Base-by-base conservation (phyloP, 1,140 invertebrate genomes). In the Drosophila rufa region DNA sequence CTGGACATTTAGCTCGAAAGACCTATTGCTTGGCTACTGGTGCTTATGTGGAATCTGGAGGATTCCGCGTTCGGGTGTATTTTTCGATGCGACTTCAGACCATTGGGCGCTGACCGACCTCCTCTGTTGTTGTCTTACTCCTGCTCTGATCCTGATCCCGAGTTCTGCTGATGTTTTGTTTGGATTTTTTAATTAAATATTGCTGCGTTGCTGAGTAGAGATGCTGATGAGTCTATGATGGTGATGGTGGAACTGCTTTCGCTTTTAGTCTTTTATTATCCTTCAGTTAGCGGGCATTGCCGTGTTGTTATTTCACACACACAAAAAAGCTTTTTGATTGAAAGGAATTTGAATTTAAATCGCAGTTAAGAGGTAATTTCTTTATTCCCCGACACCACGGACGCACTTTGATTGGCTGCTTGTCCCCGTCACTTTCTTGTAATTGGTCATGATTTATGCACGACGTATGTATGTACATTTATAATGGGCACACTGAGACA, bases 1-100 rank as follows among this genome's bases (percentile, higher is more conserved):
- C 71, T 80, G 77, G 71, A 87, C 83, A 87, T 87, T 89, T 89
- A 87, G 64, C 76, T 78, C 56, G 77, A 55, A 53, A 65, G 74
- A 78, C 77, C 80, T 64, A 76, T 71, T 47, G 30, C 70, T 62
- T 62, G 42, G 57, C 62, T 59, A 36, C 36, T 70, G 69, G 47
- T 56, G 40, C 43, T 33, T 64, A 38, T 40, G 50, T 17, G 36
- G 60, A 40, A 56, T 40, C 56, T 59, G 14, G 12, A 59, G 42
- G 58, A 62, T 36, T 66, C 64, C 47, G 61, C 61, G 17, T 64
- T 38, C 47, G 62, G 38, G 38, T 22, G 59, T 17, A 33, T 17
- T 14, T 19, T 17, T 12, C 27, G n/a, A 17, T 38, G 15, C 46
- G 46, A 36, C 19, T 27, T 67, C 30, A 12, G 33, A 36, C 33